A percentile compares a stretch with the other conserved stretches of the same genome.
Conservation (phyloP, 2,888 invertebrate genomes). For the Leucophora obtusa region DNA sequence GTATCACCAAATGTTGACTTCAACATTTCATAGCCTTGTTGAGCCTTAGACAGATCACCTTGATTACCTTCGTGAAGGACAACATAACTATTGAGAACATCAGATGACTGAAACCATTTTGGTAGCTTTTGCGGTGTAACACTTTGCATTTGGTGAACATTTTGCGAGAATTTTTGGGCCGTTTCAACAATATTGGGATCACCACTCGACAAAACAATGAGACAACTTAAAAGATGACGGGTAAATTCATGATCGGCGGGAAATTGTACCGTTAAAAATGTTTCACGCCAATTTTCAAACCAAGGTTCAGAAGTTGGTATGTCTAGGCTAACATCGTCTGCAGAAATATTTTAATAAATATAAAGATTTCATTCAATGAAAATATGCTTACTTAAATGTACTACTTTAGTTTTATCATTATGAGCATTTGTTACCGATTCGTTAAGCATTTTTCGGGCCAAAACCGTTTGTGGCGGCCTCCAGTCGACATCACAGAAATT, state of each 20-base stretch:
- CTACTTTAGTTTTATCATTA: constrained; percentile 80
- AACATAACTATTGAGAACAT: constrained; percentile 92
- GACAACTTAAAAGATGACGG: constrained; percentile 90
- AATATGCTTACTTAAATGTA: constrained; percentile 80
- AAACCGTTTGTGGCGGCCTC: constrained; percentile 88
- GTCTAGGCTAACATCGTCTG: constrained; percentile 82
- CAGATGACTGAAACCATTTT: constrained; percentile 88
- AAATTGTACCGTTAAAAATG: constrained; percentile 91
- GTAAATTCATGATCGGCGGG: constrained; percentile 98
- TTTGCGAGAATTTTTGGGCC: constrained; percentile 88
- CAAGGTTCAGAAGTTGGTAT: constrained; percentile 91
- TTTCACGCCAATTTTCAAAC: constrained; percentile 97
- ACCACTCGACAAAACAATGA: constrained; percentile 85
- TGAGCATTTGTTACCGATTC: constrained; percentile 86
- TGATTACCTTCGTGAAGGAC: constrained; percentile 90
- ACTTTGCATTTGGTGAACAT: constrained; percentile 88
- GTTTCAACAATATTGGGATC: constrained; percentile 90
- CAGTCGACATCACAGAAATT: constrained; percentile 89
- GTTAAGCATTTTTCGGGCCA: constrained; percentile 91
- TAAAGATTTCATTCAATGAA: neutral
- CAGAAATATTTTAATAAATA: constrained; percentile 35
- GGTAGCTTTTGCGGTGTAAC: constrained; percentile 88
- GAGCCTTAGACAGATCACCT: constrained; percentile 87
- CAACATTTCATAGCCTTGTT: constrained; percentile 89
- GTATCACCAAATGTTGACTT: constrained; percentile 91